phyloP scores from a whole-genome alignment of 2,113 vertebrate species.

The Sapayoa aenigma region DNA sequence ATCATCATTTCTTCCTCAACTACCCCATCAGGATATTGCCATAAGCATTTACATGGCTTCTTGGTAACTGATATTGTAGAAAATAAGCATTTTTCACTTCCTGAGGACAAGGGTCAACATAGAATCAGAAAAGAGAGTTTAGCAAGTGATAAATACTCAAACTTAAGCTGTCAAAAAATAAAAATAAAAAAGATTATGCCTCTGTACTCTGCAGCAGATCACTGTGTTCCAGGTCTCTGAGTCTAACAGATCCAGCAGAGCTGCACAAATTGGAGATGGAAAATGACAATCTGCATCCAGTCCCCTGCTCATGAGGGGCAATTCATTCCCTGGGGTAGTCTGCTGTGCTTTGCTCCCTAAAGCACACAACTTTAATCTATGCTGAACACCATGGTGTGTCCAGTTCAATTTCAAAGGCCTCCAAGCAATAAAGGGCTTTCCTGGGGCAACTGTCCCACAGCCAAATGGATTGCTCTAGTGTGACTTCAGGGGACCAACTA shows the following conservation, averaged over 20 bases:
- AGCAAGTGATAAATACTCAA: neutral
- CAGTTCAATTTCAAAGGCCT: neutral
- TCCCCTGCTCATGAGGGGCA: accelerated
- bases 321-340: neutral
- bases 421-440: constrained; percentile 12
- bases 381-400: neutral
- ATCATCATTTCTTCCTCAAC: neutral
- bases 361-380: neutral
- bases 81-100: neutral
- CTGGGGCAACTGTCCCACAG: neutral
- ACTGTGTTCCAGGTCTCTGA: neutral
- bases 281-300: neutral
- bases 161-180: neutral
- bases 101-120: neutral
- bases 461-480: neutral
- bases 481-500: neutral
- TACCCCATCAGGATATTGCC: neutral
- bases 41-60: neutral
- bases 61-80: neutral
- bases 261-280: neutral
- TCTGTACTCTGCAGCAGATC: neutral
- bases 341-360: neutral
- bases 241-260: neutral
- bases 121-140: neutral
- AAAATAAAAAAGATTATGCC: neutral